Evolutionary conservation across 53 echinoderm and acorn worm genomes (phyloP), one percentile per base, ranked within the genome.

Genomic region (Paelopatides confundens): DNA sequence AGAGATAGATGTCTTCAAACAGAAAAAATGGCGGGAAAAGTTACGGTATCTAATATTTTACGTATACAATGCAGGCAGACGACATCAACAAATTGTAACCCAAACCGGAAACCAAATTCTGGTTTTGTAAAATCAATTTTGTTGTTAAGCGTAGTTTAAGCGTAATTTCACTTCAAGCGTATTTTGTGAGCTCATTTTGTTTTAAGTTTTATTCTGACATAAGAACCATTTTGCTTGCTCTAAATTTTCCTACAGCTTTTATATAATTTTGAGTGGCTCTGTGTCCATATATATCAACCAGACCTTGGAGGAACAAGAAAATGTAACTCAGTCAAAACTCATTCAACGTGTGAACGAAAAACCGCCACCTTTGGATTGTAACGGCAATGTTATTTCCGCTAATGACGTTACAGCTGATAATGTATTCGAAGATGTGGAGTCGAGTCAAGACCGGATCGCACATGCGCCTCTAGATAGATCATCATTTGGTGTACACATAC

Each of bases 251-350:
- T 85, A 14, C 87, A 99, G 99, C 85, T 99, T 99, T 81, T 99
- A 93, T 88, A 99, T 99, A 30, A 95, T 94, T 49, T 87, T 99
- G 35, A 90, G 92, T 18, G 99, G 99, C 5, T 54, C 89, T 28
- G 99, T 99, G 9, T 98, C 99, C 52, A 92, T 99, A 69, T 96
- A 96, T 87, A 99, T 99, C 85, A 97, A 97, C 88, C 97, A 97
- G 58, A 90, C 95, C 1, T 69, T 97, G 52, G 97, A 97, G 67
- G 97, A 97, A 63, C 95, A 95, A 63, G 97, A 91, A 40, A 97
- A 96, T 81, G 66, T 97, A 35, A 21, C 85, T 4, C 65, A 85
- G 15, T 33, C 63, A 8, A 49, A 86, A 37, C 18, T 35, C 15
- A 58, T 23, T 62, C 39, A 34, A 14, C 33, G 36, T 12, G 27